These are phyloP conservation scores for Sylvilagus floridanus DNA, from an alignment of 2,797 vertebrate genomes.

Conservation along the genomic window DNA sequence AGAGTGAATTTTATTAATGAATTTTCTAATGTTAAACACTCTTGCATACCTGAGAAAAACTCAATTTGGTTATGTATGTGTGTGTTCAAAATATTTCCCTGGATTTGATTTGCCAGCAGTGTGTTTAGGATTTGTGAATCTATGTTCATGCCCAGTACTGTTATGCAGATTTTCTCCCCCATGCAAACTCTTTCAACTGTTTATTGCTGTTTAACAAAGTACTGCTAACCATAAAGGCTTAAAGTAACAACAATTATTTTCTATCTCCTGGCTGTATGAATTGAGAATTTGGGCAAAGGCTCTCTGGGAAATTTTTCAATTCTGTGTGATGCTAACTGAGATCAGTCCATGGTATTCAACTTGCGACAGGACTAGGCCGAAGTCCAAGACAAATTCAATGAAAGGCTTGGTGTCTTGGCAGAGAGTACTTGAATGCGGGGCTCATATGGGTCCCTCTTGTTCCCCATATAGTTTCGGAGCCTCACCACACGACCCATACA, in stretches of 20 bases:
- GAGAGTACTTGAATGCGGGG: not conserved
- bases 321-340: conserved; percentile 1
- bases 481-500: not conserved
- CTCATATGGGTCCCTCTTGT: not conserved
- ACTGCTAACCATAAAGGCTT: conserved; percentile 10
- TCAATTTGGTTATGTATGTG: not conserved
- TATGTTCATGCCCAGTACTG: not conserved
- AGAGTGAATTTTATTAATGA: not conserved
- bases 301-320: conserved; percentile 38
- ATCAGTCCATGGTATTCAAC: conserved; percentile 35
- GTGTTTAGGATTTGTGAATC: not conserved
- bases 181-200: conserved; percentile 23
- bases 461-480: not conserved
- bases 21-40: not conserved
- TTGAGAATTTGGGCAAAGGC: not conserved
- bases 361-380: conserved; percentile 12
- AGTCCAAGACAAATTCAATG: conserved; percentile 45
- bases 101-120: not conserved
- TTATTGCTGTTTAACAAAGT: not conserved
- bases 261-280: not conserved
- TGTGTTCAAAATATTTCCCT: not conserved
- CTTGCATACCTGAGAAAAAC: not conserved
- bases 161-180: not conserved
- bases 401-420: not conserved
- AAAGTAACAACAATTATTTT: not conserved